A percentile compares a stretch with the other conserved stretches of the same genome.
Evolutionary conservation across 1,140 invertebrate genomes (phyloP).

Genomic region (Hirudo medicinalis): DNA sequence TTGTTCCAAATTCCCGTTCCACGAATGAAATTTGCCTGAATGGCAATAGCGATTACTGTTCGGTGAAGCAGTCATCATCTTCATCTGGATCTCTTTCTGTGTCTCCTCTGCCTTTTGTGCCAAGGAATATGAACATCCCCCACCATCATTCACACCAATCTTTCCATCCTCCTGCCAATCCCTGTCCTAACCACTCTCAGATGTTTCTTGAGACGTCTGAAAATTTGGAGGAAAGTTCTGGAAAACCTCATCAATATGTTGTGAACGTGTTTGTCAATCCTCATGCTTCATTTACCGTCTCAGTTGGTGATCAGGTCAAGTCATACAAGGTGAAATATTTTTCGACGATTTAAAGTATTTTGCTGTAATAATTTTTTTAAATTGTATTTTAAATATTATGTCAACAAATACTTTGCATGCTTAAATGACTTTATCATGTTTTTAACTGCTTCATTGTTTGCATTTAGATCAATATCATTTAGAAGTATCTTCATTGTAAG

Average conservation of each 20-base stretch:
- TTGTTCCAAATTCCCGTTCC: too few relatives aligned
- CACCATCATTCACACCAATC: too few relatives aligned
- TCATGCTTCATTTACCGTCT: conserved; percentile 53
- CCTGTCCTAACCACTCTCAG: too few relatives aligned
- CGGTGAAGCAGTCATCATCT: too few relatives aligned
- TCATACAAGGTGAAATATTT: conserved; percentile 49
- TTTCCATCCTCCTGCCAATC: too few relatives aligned
- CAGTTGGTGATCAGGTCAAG: conserved; percentile 53
- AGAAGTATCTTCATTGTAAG: not conserved
- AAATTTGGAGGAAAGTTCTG: too few relatives aligned
- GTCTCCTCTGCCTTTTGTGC: too few relatives aligned
- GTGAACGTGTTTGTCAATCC: conserved; percentile 57
- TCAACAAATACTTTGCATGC: not conserved
- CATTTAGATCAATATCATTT: not conserved
- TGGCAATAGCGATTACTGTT: too few relatives aligned
- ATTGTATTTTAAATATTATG: not conserved
- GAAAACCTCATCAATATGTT: conserved; percentile 42
- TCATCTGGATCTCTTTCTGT: too few relatives aligned
- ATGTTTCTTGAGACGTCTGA: too few relatives aligned
- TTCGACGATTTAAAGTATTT: not conserved
- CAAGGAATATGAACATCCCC: too few relatives aligned
- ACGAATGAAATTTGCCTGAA: too few relatives aligned
- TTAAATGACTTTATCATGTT: not conserved
- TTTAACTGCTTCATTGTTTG: not conserved
- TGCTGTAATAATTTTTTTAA: not conserved